A percentile compares a stretch with the other conserved stretches of the same genome.
These are phyloP conservation scores for Trematocara macrostoma DNA, from an alignment of 2,113 vertebrate genomes.

Conservation along the genomic window DNA sequence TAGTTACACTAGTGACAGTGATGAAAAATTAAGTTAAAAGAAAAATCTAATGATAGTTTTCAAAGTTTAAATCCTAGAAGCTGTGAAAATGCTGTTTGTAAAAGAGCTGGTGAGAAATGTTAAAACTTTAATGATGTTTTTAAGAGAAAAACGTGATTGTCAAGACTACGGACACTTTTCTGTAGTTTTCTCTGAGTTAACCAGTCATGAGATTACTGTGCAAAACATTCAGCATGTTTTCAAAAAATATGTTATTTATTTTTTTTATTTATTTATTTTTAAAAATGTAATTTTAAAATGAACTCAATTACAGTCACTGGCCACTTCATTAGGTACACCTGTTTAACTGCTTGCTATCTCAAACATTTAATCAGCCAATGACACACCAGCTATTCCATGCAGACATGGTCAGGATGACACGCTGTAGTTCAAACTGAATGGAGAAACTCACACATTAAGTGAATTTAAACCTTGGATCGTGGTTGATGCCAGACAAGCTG, in stretches of 20 bases:
- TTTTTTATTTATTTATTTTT: neutral
- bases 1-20: neutral
- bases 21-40: neutral
- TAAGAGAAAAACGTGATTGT: neutral
- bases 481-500: neutral
- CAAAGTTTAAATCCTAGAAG: neutral
- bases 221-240: neutral
- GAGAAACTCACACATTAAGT: neutral
- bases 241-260: neutral
- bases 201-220: neutral
- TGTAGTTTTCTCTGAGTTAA: neutral
- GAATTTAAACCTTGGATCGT: neutral
- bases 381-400: neutral
- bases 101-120: neutral
- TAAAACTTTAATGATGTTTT: neutral
- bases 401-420: neutral
- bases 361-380: neutral
- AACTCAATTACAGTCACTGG: neutral
- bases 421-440: neutral
- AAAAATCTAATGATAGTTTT: neutral
- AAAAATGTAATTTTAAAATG: neutral
- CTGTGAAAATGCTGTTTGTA: neutral
- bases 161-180: neutral
- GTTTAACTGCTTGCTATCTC: neutral
- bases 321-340: neutral